Evolutionary conservation across 1,140 invertebrate species (phyloP), one percentile per base, ranked within the genome.

Genomic region (Drosophila varians): DNA sequence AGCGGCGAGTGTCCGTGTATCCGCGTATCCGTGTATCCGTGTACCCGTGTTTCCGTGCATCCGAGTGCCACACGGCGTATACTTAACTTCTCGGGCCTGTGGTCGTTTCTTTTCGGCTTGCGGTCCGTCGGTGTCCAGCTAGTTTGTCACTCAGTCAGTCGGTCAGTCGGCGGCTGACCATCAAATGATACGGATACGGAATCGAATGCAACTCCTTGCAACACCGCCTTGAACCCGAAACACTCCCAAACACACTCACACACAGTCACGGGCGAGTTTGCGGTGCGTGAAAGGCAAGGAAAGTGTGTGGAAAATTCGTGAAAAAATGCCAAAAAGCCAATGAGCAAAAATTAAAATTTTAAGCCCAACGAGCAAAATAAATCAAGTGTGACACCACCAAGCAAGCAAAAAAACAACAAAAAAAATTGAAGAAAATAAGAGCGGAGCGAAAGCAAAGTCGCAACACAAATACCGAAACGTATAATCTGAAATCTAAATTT

Each of bases 361-460:
- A 57, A 80, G 57, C 68, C 45, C 73, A 57, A 57, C 66, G 54
- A 60, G 55, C 72, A 23, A 71, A 78, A 88, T 87, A 83, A 82
- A 88, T 87, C 73, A 83, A 83, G 74, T 88, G 76, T 51, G 80
- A 84, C 61, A 62, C 36, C 4, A 7, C 2, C 7, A n/a, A n/a
- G n/a, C n/a, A 5, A 64, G 58, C 53, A 36, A 21, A 65, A 55
- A 40, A 66, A n/a, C n/a, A 38, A 55, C 26, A 49, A 60, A 46
- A 52, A 65, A 73, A 60, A 52, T 43, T 14, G 23, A 18, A 8
- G 26, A 60, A 61, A 14, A 43, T 14, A 34, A 26, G 54, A 31
- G 9, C 28, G 28, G 28, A 31, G 46, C 25, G 46, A 48, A 28
- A 48, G 25, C 46, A 45, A 58, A 8, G 25, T n/a, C 23, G 12